Base-by-base conservation (phyloP, 2,797 vertebrate genomes). In the Premnoplex brunnescens region DNA sequence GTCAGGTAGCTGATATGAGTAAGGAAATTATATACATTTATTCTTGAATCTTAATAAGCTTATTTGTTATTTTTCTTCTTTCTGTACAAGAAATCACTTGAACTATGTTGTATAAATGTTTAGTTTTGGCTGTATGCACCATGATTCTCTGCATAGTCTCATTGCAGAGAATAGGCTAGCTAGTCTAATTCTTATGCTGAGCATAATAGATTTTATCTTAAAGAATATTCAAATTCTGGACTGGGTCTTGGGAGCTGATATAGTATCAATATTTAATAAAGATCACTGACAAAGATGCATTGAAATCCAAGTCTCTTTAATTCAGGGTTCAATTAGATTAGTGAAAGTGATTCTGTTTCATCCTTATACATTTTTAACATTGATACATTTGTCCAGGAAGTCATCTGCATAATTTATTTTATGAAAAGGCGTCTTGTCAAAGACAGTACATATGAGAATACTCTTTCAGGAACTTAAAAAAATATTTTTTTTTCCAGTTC, bases 301-400 rank as follows among this genome's bases (percentile, higher is more conserved):
- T 93, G 91, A 94, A 95, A 94, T 85, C 23, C 58, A 96, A 89
- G 68, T 89, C 63, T 71, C 17, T 75, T 78, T 55, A 83, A 63
- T 92, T 92, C 60, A 80, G 64, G 14, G 39, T 88, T 89, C 89
- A 82, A 2, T 93, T 93, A 87, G 52, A 85, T 90, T 81, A 78
- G 43, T 36, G 20, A 71, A 91, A 89, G 86, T 73, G 72, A 89
- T 93, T 91, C 67, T 87, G 0, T 85, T 94, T 92, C 91, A 80
- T 89, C 37, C 81, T 94, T 93, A 89, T 71, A 71, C 75, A 92
- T 91, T 89, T 96, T 96, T 93, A 96, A 94, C 73, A 60, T 83
- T 77, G 75, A 93, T 89, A 77, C 34, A 59, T 91, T 95, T 91
- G 67, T 86, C 28, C 41, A 68, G 66, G 36, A 89, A 90, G 32